These are phyloP conservation scores for Bradysia coprophila DNA, from an alignment of 1,140 invertebrate genomes.

Conservation along the genomic window DNA sequence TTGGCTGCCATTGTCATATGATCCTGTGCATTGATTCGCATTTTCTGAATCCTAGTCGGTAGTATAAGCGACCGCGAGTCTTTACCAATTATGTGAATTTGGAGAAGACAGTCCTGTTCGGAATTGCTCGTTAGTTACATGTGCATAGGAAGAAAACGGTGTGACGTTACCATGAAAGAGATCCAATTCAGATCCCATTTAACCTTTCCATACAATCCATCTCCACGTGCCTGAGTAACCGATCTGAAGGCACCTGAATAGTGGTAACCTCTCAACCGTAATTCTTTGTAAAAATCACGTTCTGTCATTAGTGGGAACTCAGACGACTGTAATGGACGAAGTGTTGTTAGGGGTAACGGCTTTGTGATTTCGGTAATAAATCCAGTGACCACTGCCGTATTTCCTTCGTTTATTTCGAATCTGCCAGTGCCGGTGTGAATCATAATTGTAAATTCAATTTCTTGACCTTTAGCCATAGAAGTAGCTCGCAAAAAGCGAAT, in stretches of 20 bases:
- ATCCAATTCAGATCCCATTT: constrained; percentile 70
- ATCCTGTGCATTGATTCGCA: constrained; percentile 56
- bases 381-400: constrained; percentile 59
- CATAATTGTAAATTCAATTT: constrained; percentile 58
- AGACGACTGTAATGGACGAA: constrained; percentile 24
- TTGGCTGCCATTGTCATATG: constrained; percentile 30
- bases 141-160: too few relatives aligned
- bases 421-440: constrained; percentile 65
- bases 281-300: constrained; percentile 83
- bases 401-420: constrained; percentile 70
- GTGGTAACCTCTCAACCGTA: constrained; percentile 78
- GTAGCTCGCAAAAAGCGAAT: constrained; percentile 69
- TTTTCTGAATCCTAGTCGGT: constrained; percentile 60
- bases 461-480: constrained; percentile 47
- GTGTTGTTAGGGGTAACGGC: constrained; percentile 23
- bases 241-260: constrained; percentile 32
- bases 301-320: constrained; percentile 29
- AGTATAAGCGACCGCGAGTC: constrained; percentile 59
- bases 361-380: constrained; percentile 34
- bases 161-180: constrained; percentile 76
- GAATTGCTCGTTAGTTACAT: too few relatives aligned
- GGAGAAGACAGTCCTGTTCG: constrained; percentile 87
- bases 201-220: constrained; percentile 29
- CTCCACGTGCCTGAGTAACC: constrained; percentile 19
- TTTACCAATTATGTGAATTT: constrained; percentile 58